Base-by-base conservation (phyloP, 2,113 vertebrate genomes). In the Oceanites oceanicus region DNA sequence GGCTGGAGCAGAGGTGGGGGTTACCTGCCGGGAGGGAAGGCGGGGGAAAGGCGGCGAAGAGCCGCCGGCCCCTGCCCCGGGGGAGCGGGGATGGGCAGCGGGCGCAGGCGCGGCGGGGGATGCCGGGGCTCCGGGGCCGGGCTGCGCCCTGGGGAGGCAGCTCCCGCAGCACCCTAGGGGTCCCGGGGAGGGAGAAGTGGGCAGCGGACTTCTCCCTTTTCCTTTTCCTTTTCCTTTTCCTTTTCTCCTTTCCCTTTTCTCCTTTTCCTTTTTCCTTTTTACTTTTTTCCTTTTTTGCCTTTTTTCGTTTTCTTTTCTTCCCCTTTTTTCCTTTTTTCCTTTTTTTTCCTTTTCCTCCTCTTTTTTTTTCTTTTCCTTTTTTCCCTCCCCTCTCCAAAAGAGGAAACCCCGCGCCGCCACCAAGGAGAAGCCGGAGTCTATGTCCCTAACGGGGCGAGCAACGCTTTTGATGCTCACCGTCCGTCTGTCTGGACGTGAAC, bases 401-500 rank as follows among this genome's bases (percentile, higher is more conserved):
- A 32, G 14, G 16, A 71, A 53, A 9, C 6, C 25, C 16, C 2
- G 5, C 2, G 2, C 29, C 3, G 4, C 23, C 0, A 1, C 59
- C 44, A 44, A 38, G n/a, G 36, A 34, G 22, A 75, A 30, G 2
- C 12, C 4, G 4, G 34, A 13, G 8, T 72, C 1, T 34, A 1
- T 21, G 45, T 49, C 34, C 30, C 8, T 21, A 7, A 36, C 1
- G 11, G 17, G 32, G 4, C 3, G 2, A 75, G 47, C 21, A 1
- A 5, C 27, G n/a, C 13, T 25, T 47, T 14, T 8, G 56, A 15
- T 34, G 47, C 6, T 13, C 63, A 1, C 45, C 13, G 15, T 56
- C 62, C 14, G 0, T 27, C 40, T 5, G 13, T 20, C 50, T 0
- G 56, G 30, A 29, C 8, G 20, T 3, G 61, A 50, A 5, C 6